Percentiles rank a stretch among this genome's conserved stretches.
Conservation (phyloP, 1,140 invertebrate species). For the Phymastichus coffea region DNA sequence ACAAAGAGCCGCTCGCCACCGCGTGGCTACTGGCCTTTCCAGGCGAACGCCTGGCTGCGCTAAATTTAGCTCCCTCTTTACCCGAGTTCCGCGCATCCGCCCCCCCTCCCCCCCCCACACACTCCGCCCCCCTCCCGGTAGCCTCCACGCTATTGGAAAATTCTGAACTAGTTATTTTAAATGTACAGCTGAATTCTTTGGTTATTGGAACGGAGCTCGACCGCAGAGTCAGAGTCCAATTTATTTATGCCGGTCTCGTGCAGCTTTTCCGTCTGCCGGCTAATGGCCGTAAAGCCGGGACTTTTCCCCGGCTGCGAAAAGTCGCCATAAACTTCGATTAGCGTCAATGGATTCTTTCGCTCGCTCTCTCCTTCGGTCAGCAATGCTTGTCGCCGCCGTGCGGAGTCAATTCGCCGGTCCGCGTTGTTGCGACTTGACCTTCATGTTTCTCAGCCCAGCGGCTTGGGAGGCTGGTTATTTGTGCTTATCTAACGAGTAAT, state of each 20-base stretch:
- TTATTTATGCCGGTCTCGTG: conserved; percentile 21
- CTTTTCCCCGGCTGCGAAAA: conserved; percentile 30
- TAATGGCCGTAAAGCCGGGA: conserved; percentile 34
- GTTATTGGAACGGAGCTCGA: not conserved
- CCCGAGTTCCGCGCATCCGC: not conserved
- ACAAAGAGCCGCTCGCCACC: too few relatives aligned
- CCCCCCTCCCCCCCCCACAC: not conserved
- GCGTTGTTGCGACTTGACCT: too few relatives aligned
- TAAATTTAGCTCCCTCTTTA: conserved; percentile 12
- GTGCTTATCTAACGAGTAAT: conserved; percentile 18
- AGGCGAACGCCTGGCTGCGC: not conserved
- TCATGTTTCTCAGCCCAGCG: too few relatives aligned
- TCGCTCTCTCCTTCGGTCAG: not conserved
- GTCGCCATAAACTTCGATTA: conserved; percentile 41
- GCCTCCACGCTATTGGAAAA: conserved; percentile 28
- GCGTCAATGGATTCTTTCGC: conserved; percentile 34
- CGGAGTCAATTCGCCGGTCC: too few relatives aligned
- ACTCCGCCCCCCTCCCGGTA: too few relatives aligned
- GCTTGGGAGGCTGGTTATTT: conserved; percentile 11
- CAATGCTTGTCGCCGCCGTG: too few relatives aligned
- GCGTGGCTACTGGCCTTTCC: not conserved
- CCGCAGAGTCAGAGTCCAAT: not conserved
- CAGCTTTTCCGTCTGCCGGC: conserved; percentile 31
- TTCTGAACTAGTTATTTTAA: conserved; percentile 26
- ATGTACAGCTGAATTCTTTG: not conserved